Percentiles rank a stretch among this genome's conserved stretches.
phyloP scores from a whole-genome alignment of 2,797 vertebrate genomes.

The Balearica regulorum region DNA sequence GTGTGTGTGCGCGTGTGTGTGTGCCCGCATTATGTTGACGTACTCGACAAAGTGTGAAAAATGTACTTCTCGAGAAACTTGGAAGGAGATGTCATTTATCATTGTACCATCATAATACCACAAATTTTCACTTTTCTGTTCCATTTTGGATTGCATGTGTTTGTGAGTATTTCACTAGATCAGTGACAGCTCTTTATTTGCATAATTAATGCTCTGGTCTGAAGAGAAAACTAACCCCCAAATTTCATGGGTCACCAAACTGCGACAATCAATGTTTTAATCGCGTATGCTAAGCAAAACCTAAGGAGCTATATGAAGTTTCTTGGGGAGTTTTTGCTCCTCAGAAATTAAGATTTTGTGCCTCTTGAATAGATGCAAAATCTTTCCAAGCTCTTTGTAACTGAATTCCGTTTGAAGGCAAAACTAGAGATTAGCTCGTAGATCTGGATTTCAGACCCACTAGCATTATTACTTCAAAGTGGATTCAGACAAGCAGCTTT shows the following conservation, averaged over 20 bases:
- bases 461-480: conserved; percentile 71
- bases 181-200: conserved; percentile 99
- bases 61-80: conserved; percentile 67
- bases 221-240: conserved; percentile 97
- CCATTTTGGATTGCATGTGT: conserved; percentile 76
- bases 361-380: conserved; percentile 73
- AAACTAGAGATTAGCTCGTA: conserved; percentile 75
- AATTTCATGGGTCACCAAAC: conserved; percentile 99
- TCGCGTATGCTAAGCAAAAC: conserved; percentile 91
- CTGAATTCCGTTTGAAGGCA: conserved; percentile 75
- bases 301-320: conserved; percentile 88
- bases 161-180: conserved; percentile 90
- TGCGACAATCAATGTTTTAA: conserved; percentile 99
- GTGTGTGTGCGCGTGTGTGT: background rate
- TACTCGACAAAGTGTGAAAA: conserved; percentile 55
- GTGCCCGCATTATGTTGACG: background rate
- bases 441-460: conserved; percentile 67
- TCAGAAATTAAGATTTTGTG: conserved; percentile 77
- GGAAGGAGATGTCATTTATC: conserved; percentile 53
- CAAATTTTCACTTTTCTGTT: conserved; percentile 74
- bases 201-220: conserved; percentile 99
- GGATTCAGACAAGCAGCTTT: conserved; percentile 57
- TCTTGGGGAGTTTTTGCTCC: conserved; percentile 82
- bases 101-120: conserved; percentile 61
- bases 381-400: conserved; percentile 78